Evolutionary conservation across 2,888 invertebrate species (phyloP).

Genomic region (Aphidius colemani): DNA sequence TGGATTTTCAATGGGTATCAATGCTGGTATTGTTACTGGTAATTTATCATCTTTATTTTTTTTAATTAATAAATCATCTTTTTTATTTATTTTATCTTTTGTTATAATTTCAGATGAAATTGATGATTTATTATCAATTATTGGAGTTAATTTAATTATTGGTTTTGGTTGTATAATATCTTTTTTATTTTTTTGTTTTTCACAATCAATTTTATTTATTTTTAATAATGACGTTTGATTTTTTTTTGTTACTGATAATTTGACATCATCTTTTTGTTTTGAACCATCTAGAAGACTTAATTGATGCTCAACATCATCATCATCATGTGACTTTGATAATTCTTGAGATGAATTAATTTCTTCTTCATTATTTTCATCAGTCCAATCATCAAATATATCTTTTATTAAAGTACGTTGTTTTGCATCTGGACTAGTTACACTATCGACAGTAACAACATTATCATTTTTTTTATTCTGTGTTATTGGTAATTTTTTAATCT

Average conservation of each 20-base stretch:
- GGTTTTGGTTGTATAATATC: background rate
- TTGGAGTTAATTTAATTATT: background rate
- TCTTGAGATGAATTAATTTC: conserved; percentile 36
- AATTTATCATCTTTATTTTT: conserved; percentile 61
- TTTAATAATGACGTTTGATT: conserved; percentile 1
- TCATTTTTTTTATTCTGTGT: background rate
- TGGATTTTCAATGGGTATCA: background rate
- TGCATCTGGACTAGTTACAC: background rate
- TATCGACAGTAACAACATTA: too few relatives aligned
- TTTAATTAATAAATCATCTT: conserved; percentile 62
- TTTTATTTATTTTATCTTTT: background rate
- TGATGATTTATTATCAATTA: conserved; percentile 36
- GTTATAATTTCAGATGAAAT: conserved; percentile 56
- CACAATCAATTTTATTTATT: background rate
- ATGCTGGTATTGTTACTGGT: background rate
- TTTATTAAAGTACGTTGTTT: conserved; percentile 54
- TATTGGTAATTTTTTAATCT: background rate
- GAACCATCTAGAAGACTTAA: conserved; percentile 47
- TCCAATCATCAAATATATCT: conserved; percentile 58
- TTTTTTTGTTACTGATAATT: conserved; percentile 21
- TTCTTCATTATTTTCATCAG: conserved; percentile 53
- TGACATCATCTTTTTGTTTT: conserved; percentile 21
- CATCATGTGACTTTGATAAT: conserved; percentile 32
- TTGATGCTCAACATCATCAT: conserved; percentile 51
- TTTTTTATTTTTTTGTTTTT: background rate